A percentile compares a stretch with the other conserved stretches of the same genome.
These are phyloP conservation scores for Danio aesculapii DNA, from an alignment of 2,797 vertebrate species.

Conservation along the genomic window DNA sequence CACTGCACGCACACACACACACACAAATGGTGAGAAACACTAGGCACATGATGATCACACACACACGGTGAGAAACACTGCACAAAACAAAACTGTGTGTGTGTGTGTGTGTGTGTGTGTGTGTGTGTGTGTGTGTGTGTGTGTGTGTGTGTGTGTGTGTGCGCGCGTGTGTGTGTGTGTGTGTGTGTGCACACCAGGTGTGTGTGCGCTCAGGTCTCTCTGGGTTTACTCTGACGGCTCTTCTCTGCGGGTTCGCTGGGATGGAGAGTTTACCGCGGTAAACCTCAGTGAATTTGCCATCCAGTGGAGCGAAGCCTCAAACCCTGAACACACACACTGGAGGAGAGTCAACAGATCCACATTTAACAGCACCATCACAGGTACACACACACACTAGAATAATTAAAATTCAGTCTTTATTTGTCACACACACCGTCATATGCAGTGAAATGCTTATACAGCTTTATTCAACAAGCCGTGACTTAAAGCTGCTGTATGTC, in stretches of 20 bases:
- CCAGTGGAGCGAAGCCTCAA: constrained; percentile 52
- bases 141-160: too few species aligned
- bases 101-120: not conserved
- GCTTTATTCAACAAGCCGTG: too few species aligned
- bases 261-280: not conserved
- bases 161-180: too few species aligned
- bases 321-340: constrained; percentile 51
- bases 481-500: too few species aligned
- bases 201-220: constrained; percentile 31
- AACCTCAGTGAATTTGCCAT: constrained; percentile 61
- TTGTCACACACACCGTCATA: too few species aligned
- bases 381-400: too few species aligned
- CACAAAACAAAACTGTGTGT: too few species aligned
- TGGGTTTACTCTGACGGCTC: constrained; percentile 41
- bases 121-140: not conserved
- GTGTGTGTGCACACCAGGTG: constrained; percentile 27
- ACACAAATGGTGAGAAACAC: too few species aligned
- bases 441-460: too few species aligned
- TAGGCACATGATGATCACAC: not conserved
- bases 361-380: constrained; percentile 51
- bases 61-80: too few species aligned
- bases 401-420: too few species aligned
- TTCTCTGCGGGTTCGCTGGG: constrained; percentile 44
- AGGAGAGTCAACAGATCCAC: constrained; percentile 46
- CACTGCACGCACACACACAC: too few species aligned